Base-by-base conservation (phyloP, 2,113 vertebrate genomes). In the Pionites leucogaster region DNA sequence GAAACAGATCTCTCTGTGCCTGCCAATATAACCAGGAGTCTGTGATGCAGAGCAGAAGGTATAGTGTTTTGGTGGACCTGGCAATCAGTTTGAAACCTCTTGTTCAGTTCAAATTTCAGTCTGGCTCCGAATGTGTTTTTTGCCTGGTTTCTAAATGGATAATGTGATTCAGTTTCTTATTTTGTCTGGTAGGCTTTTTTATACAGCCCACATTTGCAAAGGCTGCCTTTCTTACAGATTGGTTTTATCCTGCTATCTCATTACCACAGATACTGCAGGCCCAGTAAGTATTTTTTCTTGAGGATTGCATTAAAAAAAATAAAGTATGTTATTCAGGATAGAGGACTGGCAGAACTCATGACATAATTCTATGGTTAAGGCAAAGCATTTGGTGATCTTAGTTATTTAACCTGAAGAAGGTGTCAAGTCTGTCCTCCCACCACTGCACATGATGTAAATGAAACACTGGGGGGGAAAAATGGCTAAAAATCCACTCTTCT, bases 351-450 rank as follows among this genome's bases (percentile, higher is more conserved):
- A 84, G 74, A 91, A 72, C 41, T n/a, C 33, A 57, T 84, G 94
- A 57, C 35, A 33, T 92, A 67, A 91, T 92, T 92, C 37, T 82
- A 78, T 85, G 37, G 39, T 87, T 62, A 84, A 94, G 55, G 39
- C 6, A 5, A 72, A 94, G 49, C 39, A 44, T 92, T 92, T 91
- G 68, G 67, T 70, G 65, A 67, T 82, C 63, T 90, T 87, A 90
- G 85, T 79, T 96, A 80, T 93, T 95, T 93, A 95, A 82, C 82
- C 72, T 91, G 72, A 87, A 86, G 81, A 93, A 91, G 75, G 74
- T 88, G 86, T 87, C 64, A 95, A 91, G 46, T 53, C 49, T 93
- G 72, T 75, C 86, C 47, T 94, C 60, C 85, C 31, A 86, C 39
- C 15, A 13, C 42, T 55, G 64, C 57, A 44, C 10, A 57, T 86